Conservation (phyloP, 1,140 invertebrate genomes). For the Lepidurus apus region DNA sequence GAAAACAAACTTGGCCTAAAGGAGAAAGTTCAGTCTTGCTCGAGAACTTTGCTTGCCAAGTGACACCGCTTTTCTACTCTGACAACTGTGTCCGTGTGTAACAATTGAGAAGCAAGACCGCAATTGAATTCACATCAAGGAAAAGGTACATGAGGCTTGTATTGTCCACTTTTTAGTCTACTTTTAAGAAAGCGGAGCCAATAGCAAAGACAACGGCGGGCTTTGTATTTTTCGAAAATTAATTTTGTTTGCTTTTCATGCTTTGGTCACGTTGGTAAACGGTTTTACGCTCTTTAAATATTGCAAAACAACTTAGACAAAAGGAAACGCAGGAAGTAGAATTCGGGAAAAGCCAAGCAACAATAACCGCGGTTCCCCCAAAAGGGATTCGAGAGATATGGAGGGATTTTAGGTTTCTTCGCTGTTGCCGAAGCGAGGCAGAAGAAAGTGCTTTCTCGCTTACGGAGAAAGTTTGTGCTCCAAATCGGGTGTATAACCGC, state of each 20-base stretch:
- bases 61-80: not conserved
- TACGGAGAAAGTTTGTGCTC: not conserved
- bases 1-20: not conserved
- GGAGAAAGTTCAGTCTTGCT: slow-evolving; percentile 14
- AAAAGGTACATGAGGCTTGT: not conserved
- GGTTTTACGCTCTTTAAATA: too few relatives aligned
- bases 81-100: too few relatives aligned
- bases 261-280: too few relatives aligned
- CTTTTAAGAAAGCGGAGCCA: not conserved
- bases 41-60: not conserved
- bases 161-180: not conserved
- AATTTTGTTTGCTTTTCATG: too few relatives aligned
- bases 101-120: too few relatives aligned
- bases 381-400: not conserved
- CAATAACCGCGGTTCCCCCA: too few relatives aligned
- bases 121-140: not conserved
- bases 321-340: too few relatives aligned
- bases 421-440: not conserved
- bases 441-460: not conserved
- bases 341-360: too few relatives aligned
- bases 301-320: too few relatives aligned
- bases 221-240: too few relatives aligned
- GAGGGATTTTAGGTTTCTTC: not conserved
- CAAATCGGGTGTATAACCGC: not conserved
- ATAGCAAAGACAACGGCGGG: not conserved